These are phyloP conservation scores for Chrysopa pallens DNA, from an alignment of 1,140 invertebrate genomes.

Conservation along the genomic window DNA sequence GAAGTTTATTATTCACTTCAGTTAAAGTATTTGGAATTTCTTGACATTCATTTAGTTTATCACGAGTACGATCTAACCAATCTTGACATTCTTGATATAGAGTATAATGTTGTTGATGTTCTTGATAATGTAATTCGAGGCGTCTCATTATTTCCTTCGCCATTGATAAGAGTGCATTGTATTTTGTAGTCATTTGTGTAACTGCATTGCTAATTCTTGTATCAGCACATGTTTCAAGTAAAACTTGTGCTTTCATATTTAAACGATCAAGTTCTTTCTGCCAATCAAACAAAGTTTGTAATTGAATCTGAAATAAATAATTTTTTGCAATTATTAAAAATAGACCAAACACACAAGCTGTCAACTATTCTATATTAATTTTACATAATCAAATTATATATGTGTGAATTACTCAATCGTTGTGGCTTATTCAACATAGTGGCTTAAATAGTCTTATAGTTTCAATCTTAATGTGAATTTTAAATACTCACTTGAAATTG, in stretches of 20 bases:
- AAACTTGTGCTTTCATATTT: slow-evolving; percentile 78
- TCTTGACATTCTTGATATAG: slow-evolving; percentile 81
- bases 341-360: too few relatives aligned
- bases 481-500: slow-evolving; percentile 52
- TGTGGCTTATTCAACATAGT: too few relatives aligned
- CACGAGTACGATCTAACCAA: slow-evolving; percentile 72
- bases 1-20: slow-evolving; percentile 69
- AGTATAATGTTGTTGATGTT: slow-evolving; percentile 77
- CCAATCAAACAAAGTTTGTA: slow-evolving; percentile 86
- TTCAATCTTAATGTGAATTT: neutral
- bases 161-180: slow-evolving; percentile 75
- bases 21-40: slow-evolving; percentile 55
- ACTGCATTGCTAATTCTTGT: slow-evolving; percentile 85
- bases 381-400: too few relatives aligned
- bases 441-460: neutral
- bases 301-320: slow-evolving; percentile 33
- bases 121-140: slow-evolving; percentile 78
- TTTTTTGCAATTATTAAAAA: neutral
- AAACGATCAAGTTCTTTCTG: slow-evolving; percentile 78
- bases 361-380: too few relatives aligned
- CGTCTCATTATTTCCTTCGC: slow-evolving; percentile 87
- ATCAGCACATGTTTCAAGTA: slow-evolving; percentile 83
- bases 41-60: slow-evolving; percentile 60
- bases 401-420: too few relatives aligned
- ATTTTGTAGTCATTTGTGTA: slow-evolving; percentile 85